Evolutionary conservation across 2,113 vertebrate species (phyloP).

Genomic region (Gila orcuttii): DNA sequence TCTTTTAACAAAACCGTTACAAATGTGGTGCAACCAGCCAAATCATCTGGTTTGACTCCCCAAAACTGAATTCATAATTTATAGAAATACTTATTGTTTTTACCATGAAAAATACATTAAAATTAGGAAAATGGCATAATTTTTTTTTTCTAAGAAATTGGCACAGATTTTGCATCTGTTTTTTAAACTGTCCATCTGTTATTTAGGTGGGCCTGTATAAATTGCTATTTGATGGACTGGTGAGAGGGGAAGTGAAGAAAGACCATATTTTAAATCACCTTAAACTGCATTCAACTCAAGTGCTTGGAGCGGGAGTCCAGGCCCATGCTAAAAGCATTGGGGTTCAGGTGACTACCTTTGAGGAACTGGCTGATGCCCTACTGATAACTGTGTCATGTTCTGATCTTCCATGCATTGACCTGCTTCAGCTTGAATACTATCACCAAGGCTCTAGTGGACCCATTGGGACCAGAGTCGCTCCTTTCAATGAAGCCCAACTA

Average conservation of each 20-base stretch:
- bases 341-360: conserved; percentile 63
- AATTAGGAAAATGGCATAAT: neutral
- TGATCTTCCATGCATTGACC: conserved; percentile 72
- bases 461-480: conserved; percentile 66
- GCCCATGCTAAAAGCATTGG: conserved; percentile 63
- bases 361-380: conserved; percentile 72
- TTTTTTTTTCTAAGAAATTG: neutral
- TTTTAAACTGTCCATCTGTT: neutral
- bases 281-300: conserved; percentile 62
- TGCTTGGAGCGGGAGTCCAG: conserved; percentile 66
- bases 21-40: neutral
- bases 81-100: neutral
- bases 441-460: conserved; percentile 69
- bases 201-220: conserved; percentile 76
- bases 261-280: conserved; percentile 65
- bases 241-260: conserved; percentile 68
- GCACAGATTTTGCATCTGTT: neutral
- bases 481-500: conserved; percentile 67
- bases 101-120: neutral
- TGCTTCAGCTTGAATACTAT: conserved; percentile 74
- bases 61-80: neutral
- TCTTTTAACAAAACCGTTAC: too few relatives aligned
- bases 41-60: neutral
- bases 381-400: conserved; percentile 67
- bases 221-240: conserved; percentile 78